Conservation (phyloP, 2,113 vertebrate species). For the Pseudonaja textilis region DNA sequence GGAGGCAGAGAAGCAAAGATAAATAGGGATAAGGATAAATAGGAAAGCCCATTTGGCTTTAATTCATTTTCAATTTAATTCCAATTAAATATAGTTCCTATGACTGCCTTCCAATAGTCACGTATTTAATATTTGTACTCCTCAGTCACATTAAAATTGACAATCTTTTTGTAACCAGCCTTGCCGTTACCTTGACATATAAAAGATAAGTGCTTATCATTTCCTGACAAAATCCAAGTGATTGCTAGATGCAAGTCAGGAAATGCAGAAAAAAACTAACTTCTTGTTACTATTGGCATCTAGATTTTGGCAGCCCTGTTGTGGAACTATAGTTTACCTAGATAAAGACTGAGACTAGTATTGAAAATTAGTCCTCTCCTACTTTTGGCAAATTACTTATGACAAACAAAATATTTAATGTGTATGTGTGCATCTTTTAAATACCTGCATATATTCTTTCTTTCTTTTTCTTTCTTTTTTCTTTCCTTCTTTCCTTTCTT, state of each 20-base stretch:
- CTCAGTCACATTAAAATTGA: background rate
- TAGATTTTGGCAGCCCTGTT: background rate
- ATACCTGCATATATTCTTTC: background rate
- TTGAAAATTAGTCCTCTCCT: background rate
- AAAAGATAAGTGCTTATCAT: background rate
- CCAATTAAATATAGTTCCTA: background rate
- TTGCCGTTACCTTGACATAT: background rate
- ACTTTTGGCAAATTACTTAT: background rate
- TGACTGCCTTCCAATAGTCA: background rate
- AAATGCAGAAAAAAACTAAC: background rate
- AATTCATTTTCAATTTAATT: background rate
- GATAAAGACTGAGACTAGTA: background rate
- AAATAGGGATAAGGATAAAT: background rate
- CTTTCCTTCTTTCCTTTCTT: too few relatives aligned
- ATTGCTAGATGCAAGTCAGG: background rate
- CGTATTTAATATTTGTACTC: background rate
- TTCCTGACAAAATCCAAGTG: background rate
- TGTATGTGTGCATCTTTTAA: background rate
- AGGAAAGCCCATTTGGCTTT: background rate
- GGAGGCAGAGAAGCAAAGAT: background rate
- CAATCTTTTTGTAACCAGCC: background rate
- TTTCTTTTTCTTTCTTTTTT: too few relatives aligned
- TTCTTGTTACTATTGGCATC: background rate
- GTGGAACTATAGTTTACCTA: background rate
- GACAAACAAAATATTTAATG: background rate